phyloP scores from a whole-genome alignment of 2,888 invertebrate species.

The Scrobipalpa atriplicella region DNA sequence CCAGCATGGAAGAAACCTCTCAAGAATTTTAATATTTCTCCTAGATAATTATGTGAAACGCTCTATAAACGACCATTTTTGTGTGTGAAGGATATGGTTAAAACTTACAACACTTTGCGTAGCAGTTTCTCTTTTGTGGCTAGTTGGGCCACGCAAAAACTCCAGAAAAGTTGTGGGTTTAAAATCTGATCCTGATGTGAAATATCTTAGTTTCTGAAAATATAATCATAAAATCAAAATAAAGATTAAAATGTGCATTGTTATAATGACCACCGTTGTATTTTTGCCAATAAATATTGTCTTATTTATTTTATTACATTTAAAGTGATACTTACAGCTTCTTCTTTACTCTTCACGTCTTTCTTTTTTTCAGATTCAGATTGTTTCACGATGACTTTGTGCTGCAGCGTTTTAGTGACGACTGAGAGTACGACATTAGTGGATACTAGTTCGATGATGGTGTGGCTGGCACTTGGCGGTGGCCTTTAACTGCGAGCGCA shows the following conservation, averaged over 20 bases:
- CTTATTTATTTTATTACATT: not conserved
- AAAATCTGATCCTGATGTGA: slow-evolving; percentile 58
- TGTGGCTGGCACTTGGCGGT: slow-evolving; percentile 42
- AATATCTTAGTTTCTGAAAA: slow-evolving; percentile 62
- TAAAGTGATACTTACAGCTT: slow-evolving; percentile 7
- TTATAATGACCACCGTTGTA: not conserved
- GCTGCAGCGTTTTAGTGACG: slow-evolving; percentile 55
- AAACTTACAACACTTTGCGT: slow-evolving; percentile 12
- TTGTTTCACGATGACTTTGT: slow-evolving; percentile 15
- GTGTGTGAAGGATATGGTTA: not conserved
- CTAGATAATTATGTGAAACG: no score
- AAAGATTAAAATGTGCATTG: not conserved
- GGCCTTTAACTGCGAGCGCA: slow-evolving; percentile 51
- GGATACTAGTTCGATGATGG: slow-evolving; percentile 58
- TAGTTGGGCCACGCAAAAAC: slow-evolving; percentile 64
- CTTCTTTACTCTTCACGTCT: not conserved
- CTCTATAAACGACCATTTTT: not conserved
- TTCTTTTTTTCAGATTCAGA: not conserved
- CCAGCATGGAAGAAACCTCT: no score
- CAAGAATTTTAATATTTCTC: no score
- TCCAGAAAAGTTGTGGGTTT: slow-evolving; percentile 67
- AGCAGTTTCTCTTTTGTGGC: slow-evolving; percentile 6
- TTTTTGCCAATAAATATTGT: not conserved
- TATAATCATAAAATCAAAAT: slow-evolving; percentile 31
- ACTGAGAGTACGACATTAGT: slow-evolving; percentile 63